These are phyloP conservation scores for Sigmodon hispidus DNA, from an alignment of 2,113 vertebrate species.

Conservation along the genomic window DNA sequence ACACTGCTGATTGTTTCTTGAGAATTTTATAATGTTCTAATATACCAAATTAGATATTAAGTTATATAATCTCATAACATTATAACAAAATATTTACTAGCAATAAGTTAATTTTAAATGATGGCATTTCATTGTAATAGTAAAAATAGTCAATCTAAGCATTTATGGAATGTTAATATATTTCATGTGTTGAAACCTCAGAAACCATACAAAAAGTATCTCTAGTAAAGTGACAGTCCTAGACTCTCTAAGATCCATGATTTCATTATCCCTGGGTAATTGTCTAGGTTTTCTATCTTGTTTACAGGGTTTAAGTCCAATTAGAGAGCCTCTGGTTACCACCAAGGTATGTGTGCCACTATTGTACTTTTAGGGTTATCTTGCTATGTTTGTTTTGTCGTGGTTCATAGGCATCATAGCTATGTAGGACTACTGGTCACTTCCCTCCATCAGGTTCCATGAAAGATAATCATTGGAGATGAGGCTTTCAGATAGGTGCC, in stretches of 20 bases:
- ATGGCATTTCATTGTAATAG: background rate
- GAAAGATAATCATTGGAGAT: no score
- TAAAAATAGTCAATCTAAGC: background rate
- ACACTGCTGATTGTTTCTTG: background rate
- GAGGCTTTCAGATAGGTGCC: no score
- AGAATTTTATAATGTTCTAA: background rate
- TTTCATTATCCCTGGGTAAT: no score
- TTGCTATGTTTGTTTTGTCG: background rate
- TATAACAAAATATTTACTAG: background rate
- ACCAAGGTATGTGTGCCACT: background rate
- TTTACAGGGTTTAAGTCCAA: background rate
- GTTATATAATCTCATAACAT: background rate
- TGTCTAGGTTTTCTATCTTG: background rate
- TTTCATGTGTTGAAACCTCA: background rate
- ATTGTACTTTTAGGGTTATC: background rate
- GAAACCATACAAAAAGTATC: background rate
- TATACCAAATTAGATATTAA: background rate
- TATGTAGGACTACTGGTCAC: background rate
- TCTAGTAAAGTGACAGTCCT: background rate
- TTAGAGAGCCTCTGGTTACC: background rate
- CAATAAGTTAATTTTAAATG: background rate
- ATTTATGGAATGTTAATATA: background rate
- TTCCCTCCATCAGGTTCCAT: background rate
- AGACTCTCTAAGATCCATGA: background rate
- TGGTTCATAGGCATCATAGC: background rate